Evolutionary conservation across 2,113 vertebrate genomes (phyloP).

Genomic region (Gasterosteus nipponicus): DNA sequence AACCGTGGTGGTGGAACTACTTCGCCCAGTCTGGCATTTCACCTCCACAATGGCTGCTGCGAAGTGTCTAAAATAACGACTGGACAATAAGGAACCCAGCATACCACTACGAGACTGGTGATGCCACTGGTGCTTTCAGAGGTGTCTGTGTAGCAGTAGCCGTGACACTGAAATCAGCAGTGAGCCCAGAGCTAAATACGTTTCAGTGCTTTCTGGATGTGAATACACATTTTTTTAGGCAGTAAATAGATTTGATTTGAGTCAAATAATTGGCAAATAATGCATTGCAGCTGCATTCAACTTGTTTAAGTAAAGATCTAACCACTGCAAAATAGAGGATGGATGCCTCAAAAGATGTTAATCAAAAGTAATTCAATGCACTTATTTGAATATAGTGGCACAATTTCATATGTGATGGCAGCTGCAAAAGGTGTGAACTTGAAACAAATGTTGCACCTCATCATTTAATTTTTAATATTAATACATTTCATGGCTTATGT

Average conservation of each 20-base stretch:
- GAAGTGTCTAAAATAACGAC: conserved; percentile 74
- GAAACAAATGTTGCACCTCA: no score
- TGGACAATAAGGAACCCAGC: background rate
- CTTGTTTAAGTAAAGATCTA: background rate
- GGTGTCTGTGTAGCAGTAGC: conserved; percentile 4
- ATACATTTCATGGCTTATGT: background rate
- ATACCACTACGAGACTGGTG: conserved; percentile 21
- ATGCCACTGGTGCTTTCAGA: conserved; percentile 23
- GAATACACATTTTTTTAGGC: conserved; percentile 12
- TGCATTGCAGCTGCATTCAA: conserved; percentile 30
- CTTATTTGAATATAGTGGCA: conserved; percentile 11
- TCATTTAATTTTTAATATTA: background rate
- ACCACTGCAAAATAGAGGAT: conserved; percentile 11
- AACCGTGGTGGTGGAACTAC: conserved; percentile 98
- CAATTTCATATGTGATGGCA: conserved; percentile 16
- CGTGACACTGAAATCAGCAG: conserved; percentile 29
- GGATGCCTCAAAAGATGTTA: background rate
- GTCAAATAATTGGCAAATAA: conserved; percentile 4
- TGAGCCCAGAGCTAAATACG: background rate
- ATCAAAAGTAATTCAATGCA: conserved; percentile 18
- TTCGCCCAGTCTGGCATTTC: conserved; percentile 87
- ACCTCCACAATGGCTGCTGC: conserved; percentile 91
- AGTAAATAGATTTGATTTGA: background rate
- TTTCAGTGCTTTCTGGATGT: conserved; percentile 33
- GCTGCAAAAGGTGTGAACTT: conserved; percentile 16